Percentiles rank a stretch among this genome's conserved stretches.
These are phyloP conservation scores for Sebastes taczanowskii DNA, from an alignment of 2,797 vertebrate genomes.

Conservation along the genomic window DNA sequence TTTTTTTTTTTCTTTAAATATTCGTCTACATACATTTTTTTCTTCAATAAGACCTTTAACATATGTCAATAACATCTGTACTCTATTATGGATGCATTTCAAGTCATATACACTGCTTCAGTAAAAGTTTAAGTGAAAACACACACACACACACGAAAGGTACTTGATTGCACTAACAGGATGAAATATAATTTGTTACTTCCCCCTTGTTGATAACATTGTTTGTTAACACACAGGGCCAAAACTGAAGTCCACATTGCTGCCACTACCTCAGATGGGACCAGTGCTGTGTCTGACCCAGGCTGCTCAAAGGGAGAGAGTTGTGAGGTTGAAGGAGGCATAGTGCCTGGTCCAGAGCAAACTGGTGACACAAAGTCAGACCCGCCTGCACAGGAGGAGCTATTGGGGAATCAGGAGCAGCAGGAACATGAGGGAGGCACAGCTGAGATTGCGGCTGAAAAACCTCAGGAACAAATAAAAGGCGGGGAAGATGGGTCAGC, in stretches of 20 bases:
- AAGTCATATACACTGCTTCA: not conserved
- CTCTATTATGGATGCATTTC: not conserved
- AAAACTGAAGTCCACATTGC: not conserved
- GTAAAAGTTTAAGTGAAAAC: not conserved
- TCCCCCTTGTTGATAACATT: not conserved
- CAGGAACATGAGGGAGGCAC: not conserved
- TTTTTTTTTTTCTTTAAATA: no score
- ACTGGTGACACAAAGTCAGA: not conserved
- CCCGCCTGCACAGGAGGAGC: not conserved
- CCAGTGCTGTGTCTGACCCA: not conserved
- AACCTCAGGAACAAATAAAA: not conserved
- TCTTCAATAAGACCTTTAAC: no score
- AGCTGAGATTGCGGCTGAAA: not conserved
- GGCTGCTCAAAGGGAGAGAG: slow-evolving; percentile 7
- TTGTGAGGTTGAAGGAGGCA: not conserved
- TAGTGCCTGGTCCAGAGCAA: slow-evolving; percentile 3
- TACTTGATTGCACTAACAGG: not conserved
- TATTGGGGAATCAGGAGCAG: not conserved
- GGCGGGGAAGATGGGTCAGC: not conserved
- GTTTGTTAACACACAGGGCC: slow-evolving; percentile 39
- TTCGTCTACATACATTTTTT: no score
- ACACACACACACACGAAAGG: not conserved
- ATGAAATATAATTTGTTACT: not conserved
- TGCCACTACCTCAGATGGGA: slow-evolving; percentile 9
- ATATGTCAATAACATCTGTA: not conserved